Base-by-base conservation (phyloP, 92 coral and sea anemone genomes). In the Epizoanthus ramosus region DNA sequence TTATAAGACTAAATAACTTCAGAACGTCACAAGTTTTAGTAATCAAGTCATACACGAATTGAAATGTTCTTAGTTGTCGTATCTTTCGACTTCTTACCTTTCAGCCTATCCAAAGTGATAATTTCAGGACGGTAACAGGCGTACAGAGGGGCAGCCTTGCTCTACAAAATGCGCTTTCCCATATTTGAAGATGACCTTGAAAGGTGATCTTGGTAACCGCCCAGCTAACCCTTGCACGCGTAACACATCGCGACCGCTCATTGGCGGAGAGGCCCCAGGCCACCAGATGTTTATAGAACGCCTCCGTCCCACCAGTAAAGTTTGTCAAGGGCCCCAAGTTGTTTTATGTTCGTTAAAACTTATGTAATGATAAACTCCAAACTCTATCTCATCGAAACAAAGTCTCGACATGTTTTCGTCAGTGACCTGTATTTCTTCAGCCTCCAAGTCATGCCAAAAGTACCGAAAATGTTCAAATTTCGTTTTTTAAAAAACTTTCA, bases 221-320 rank as follows among this genome's bases (percentile, higher is more conserved):
- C 24, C 82, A 35, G 35, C 75, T 56, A 71, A 47, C 17, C 28
- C 39, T 21, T 25, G 31, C 67, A 28, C 50, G 24, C 0, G 5
- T 22, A 77, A 60, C 70, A 77, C 59, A 19, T 61, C 41, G 22
- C 31, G 14, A 18, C 6, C 37, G 63, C 37, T 77, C 23, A 41
- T 41, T 77, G 82, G 71, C 47, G 39, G 28, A 63, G 8, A 39
- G 59, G 54, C 33, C 24, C 15, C 13, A 37, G 59, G 22, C 16
- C 25, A 77, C 63, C 82, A 77, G 82, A 69, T 77, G 19, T n/a
- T 63, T 9, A n/a, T 15, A n/a, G 23, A 76, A 76, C 81, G 39
- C 43, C 43, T 53, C 70, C 1, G 19, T 76, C 15, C 82, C 71
- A 77, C 82, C 82, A 22, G 82, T 16, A 77, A 37, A 13, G 6